phyloP scores from a whole-genome alignment of 2,113 vertebrate species.

The pig (Sus scrofa) region DNA sequence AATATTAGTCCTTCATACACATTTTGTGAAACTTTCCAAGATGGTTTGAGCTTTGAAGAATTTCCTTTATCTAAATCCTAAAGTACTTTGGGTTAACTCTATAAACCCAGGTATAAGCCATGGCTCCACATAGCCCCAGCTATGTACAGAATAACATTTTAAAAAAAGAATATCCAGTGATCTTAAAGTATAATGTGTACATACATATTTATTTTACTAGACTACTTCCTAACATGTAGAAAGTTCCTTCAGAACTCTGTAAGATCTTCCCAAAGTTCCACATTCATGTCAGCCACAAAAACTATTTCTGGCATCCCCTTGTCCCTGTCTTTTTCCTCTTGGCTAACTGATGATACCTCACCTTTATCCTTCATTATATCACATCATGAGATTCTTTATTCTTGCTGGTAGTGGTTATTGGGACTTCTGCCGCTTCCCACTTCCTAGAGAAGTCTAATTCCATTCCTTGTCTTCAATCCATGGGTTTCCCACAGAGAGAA shows the following conservation, averaged over 20 bases:
- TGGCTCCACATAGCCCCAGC: neutral
- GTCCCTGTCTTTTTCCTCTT: neutral
- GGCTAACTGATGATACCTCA: neutral
- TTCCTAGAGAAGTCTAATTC: neutral
- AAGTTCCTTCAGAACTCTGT: neutral
- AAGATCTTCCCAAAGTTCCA: neutral
- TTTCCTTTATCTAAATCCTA: neutral
- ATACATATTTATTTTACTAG: neutral
- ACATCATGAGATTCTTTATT: neutral
- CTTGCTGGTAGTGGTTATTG: neutral
- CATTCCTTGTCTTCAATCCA: neutral
- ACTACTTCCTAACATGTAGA: neutral
- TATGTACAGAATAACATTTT: neutral
- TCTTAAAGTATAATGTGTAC: neutral
- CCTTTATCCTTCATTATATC: neutral
- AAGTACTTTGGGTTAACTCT: neutral
- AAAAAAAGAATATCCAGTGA: neutral
- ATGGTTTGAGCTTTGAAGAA: neutral
- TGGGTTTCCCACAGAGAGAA: neutral
- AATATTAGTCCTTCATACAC: neutral
- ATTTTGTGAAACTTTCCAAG: slow-evolving; percentile 12
- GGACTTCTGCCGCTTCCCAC: neutral
- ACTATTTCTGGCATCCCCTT: neutral
- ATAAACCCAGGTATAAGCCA: neutral
- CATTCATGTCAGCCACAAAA: neutral